A percentile compares a stretch with the other conserved stretches of the same genome.
phyloP scores from a whole-genome alignment of 2,797 vertebrate genomes.

The Petrocephalus schoutedeni region DNA sequence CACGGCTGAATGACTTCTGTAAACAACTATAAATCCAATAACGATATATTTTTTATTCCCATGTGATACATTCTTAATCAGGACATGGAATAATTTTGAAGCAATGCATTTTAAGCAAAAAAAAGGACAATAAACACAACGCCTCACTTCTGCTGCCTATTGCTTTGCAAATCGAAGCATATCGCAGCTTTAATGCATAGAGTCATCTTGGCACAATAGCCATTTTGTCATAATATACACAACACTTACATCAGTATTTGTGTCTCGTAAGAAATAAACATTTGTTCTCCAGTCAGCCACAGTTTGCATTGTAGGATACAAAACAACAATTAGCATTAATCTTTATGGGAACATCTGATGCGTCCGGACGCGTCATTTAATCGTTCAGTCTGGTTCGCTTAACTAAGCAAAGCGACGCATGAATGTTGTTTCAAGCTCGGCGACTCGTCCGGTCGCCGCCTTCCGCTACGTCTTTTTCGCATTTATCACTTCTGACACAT shows the following conservation, averaged over 20 bases:
- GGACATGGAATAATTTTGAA: not conserved
- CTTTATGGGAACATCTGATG: not conserved
- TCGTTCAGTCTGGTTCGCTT: not conserved
- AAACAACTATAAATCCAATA: not conserved
- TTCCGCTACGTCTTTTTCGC: not conserved
- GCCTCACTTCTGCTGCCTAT: not conserved
- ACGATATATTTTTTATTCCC: not conserved
- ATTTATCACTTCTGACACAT: not conserved
- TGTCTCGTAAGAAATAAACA: not conserved
- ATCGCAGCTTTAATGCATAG: not conserved
- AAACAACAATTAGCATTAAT: not conserved
- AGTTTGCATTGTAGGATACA: not conserved
- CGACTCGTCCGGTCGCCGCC: not conserved
- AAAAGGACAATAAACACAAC: not conserved
- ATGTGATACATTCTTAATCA: not conserved
- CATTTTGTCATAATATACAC: slow-evolving; percentile 2
- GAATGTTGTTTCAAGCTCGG: not conserved
- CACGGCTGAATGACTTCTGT: not conserved
- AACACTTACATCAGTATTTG: not conserved
- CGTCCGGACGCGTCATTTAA: not conserved
- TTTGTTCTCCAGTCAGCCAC: not conserved
- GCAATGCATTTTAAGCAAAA: not conserved
- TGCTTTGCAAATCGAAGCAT: not conserved
- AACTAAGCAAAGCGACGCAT: not conserved
- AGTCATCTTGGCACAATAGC: not conserved